Base-by-base conservation (phyloP, 2,797 vertebrate species). In the Hafferia zeledoni region DNA sequence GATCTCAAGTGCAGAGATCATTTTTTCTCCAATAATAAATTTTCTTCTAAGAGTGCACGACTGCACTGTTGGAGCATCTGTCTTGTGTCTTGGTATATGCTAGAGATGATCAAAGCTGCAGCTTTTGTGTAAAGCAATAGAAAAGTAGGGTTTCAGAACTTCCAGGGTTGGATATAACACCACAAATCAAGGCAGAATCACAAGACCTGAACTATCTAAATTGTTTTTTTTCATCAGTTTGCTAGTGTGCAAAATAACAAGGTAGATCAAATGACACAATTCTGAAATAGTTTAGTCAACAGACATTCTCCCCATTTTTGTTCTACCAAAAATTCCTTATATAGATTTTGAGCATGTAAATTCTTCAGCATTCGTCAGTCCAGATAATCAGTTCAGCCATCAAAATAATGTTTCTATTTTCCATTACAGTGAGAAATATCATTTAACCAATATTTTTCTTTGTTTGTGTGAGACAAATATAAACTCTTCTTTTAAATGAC, bases 81-180 rank as follows among this genome's bases (percentile, higher is more conserved):
- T 68, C 55, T 93, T 86, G 39, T 81, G 61, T 80, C 77, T 83
- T 92, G 81, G 31, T 60, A 70, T 44, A 63, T 25, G 50, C 37
- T 74, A 69, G 61, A 83, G 28, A 49, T 56, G 81, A 95, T 92
- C 69, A 92, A 91, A 91, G 67, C 44, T 77, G 46, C 78, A 94
- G 64, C 27, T 90, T 95, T 93, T 69, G 33, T 92, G 96, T 83
- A 65, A 93, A 90, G 43, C 74, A 91, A 55, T 67, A 91, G 31
- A 87, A 92, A 90, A 87, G 61, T 37, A 74, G 44, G 6, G 75
- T 71, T 44, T n/a, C 33, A 43, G 64, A 96, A 60, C 55, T 50
- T 84, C 44, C 46, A 57, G 47, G 59, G n/a, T 17, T 74, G 59
- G 30, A 46, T 89, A 67, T 8, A 70, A 18, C 60, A 65, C 30